A percentile compares a stretch with the other conserved stretches of the same genome.
Conservation (phyloP, 2,888 invertebrate genomes). For the Perithous albicinctus region DNA sequence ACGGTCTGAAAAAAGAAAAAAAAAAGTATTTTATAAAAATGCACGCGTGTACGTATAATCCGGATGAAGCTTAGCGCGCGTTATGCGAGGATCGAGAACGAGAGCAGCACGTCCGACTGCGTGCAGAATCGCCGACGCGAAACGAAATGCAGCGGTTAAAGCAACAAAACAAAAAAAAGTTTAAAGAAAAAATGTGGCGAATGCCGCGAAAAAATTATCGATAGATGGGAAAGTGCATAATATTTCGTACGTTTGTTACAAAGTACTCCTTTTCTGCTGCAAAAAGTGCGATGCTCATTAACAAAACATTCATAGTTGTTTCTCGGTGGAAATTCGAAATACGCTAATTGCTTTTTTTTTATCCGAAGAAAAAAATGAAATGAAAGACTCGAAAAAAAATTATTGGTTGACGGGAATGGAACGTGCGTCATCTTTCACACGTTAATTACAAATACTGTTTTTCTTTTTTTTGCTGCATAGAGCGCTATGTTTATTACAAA, state of each 20-base stretch:
- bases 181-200: neutral
- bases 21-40: conserved; percentile 79
- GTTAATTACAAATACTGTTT: no score
- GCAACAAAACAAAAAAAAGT: conserved; percentile 68
- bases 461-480: conserved; percentile 72
- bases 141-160: conserved; percentile 20
- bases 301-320: no score
- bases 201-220: conserved; percentile 47
- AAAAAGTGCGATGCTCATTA: conserved; percentile 51
- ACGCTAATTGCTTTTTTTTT: neutral
- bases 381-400: conserved; percentile 39
- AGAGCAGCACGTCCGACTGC: conserved; percentile 40
- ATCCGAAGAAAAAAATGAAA: no score
- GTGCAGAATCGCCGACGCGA: conserved; percentile 48
- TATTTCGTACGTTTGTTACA: no score
- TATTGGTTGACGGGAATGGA: conserved; percentile 50
- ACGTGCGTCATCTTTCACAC: neutral
- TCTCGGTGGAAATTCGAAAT: neutral
- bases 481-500: conserved; percentile 81
- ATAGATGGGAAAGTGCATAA: no score
- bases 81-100: conserved; percentile 74
- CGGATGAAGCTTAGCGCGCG: conserved; percentile 82
- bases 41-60: conserved; percentile 79
- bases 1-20: conserved; percentile 67
- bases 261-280: no score